Base-by-base conservation (phyloP, 2,888 invertebrate genomes). In the Synergus japonicus region DNA sequence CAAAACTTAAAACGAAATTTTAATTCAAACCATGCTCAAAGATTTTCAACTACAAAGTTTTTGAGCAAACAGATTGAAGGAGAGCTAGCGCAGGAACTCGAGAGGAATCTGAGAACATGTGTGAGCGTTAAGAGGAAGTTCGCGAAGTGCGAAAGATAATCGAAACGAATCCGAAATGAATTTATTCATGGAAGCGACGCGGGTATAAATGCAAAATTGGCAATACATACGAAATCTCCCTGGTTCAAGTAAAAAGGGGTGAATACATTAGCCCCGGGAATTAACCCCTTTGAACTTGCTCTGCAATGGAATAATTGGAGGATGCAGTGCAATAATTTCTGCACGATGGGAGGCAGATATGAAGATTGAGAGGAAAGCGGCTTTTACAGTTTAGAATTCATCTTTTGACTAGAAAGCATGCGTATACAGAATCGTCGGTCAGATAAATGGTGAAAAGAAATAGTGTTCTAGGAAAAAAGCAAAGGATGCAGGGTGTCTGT, bases 201-300 rank as follows among this genome's bases (percentile, higher is more conserved):
- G 89, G 86, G 90, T 90, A 89, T 91, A 92, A 92, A 92, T 92
- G 91, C 92, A 92, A 92, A 92, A 92, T 92, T 92, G 92, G 90
- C 92, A 92, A 92, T 92, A 92, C 92, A 92, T 92, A 92, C 91
- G 91, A 92, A 92, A 92, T 92, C 90, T 91, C 91, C 90, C 89
- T 88, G 91, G 89, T 90, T 91, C 89, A 89, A 89, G 92, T 92
- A 92, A 92, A 92, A 91, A 92, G 92, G 92, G 92, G 92, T 92
- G 92, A 92, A 92, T 92, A 92, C 89, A 92, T 92, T 91, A 89
- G 89, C 89, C 88, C 87, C 84, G 84, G 89, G 89, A 92, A 92
- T 92, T 91, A 92, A 92, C 89, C 91, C 88, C 90, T 89, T 88
- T 88, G 89, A 89, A 89, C 89, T 89, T 87, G 86, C 87, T 88